These are phyloP conservation scores for Cheilosia urbana DNA, from an alignment of 2,888 invertebrate species.

Conservation along the genomic window DNA sequence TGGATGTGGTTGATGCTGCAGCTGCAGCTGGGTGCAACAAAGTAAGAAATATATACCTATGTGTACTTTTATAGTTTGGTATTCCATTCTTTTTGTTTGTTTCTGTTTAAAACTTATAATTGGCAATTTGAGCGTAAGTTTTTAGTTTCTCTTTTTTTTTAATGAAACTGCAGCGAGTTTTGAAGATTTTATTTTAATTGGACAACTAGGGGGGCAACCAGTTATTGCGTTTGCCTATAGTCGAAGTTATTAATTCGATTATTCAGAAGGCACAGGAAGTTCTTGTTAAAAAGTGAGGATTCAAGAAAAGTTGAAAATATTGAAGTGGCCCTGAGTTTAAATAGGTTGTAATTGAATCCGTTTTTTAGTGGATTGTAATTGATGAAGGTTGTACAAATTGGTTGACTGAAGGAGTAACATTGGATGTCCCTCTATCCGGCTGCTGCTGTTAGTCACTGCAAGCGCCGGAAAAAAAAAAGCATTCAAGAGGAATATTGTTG, in stretches of 20 bases:
- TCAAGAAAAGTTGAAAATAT: conserved; percentile 17
- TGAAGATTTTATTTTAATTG: conserved; percentile 63
- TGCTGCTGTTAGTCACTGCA: conserved; percentile 1
- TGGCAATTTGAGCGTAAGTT: conserved; percentile 70
- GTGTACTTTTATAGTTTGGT: conserved; percentile 20
- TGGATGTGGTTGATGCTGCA: conserved; percentile 39
- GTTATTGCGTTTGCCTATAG: conserved; percentile 35
- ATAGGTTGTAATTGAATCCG: not conserved
- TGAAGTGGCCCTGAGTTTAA: not conserved
- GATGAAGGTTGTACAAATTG: not conserved
- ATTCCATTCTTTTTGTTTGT: conserved; percentile 20
- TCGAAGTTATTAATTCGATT: not conserved
- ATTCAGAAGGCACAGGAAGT: not conserved
- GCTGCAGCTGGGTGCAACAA: conserved; percentile 47
- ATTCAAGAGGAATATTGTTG: too few species aligned
- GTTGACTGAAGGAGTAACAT: too few species aligned
- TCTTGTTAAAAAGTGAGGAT: conserved; percentile 13
- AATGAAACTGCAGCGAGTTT: conserved; percentile 46
- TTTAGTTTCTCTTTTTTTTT: conserved; percentile 50
- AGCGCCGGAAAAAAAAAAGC: too few species aligned
- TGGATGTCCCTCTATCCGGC: conserved; percentile 2
- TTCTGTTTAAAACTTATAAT: conserved; percentile 70
- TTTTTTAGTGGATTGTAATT: not conserved
- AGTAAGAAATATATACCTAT: conserved; percentile 55
- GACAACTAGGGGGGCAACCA: conserved; percentile 30